Evolutionary conservation across 2,113 vertebrate genomes (phyloP), one percentile per base, ranked within the genome.

Genomic region (Bucco capensis): DNA sequence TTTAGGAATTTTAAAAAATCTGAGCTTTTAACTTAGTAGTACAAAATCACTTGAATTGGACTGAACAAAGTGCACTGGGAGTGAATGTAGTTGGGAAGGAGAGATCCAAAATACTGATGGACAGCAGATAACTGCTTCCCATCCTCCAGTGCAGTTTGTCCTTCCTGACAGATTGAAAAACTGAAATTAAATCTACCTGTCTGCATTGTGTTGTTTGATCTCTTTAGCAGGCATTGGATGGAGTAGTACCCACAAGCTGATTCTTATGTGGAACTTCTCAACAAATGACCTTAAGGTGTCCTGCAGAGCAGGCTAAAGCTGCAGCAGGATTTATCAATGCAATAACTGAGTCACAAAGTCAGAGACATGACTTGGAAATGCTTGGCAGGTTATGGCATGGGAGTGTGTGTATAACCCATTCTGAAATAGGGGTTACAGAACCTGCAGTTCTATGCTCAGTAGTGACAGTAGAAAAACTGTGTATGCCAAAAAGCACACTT

Each of bases 141-240:
- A 30, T 4, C 3, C 15, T 70, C 19, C 28, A n/a, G 0, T 19
- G 51, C 8, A 51, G 10, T 16, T 83, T 0, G 0, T 44, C 5
- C 28, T 61, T 73, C 50, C 31, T 77, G 54, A 28, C 19, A 61
- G 31, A 53, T 8, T 18, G 37, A 64, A 79, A 62, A 51, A 44
- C 14, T 49, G 28, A 53, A 64, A 58, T 67, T 14, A 42, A 35
- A 42, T 51, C 42, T 81, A 10, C 49, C 27, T 9, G 1, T 40
- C 15, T 64, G n/a, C 18, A 5, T 13, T 61, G 40, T 53, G 30
- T 17, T 69, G 11, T 27, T 76, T 33, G 38, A 42, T 60, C 30
- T 51, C 12, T 51, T 19, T 6, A 80, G 57, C 19, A 54, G 25
- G 25, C 27, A 6, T 14, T 65, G 46, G 40, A 13, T 8, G 1